Evolutionary conservation across 2,888 invertebrate genomes (phyloP).

Genomic region (Leptopilina drosophilae): DNA sequence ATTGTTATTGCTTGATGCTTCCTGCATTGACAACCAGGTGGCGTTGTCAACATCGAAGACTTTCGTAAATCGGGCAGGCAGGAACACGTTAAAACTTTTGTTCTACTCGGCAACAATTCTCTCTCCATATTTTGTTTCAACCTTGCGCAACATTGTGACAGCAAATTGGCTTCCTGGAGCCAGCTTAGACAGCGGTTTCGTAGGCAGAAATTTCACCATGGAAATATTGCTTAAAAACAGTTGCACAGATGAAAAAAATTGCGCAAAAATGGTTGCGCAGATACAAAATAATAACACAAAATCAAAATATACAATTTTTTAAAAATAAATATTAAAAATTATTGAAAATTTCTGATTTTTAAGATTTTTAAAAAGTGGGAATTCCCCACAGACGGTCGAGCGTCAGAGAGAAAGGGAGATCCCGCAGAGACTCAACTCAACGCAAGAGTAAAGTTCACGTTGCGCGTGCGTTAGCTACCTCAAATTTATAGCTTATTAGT

Average conservation of each 20-base stretch:
- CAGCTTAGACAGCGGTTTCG: not conserved
- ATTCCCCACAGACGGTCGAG: not conserved
- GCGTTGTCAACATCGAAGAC: not conserved
- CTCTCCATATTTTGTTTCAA: not conserved
- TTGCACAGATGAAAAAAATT: too few relatives aligned
- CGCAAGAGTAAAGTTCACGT: not conserved
- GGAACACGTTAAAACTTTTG: not conserved
- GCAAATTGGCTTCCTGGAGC: not conserved
- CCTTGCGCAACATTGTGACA: not conserved
- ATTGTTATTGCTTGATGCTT: not conserved
- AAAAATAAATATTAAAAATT: not conserved
- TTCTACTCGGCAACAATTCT: not conserved
- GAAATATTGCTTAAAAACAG: too few relatives aligned
- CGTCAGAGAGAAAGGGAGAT: not conserved
- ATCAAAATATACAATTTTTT: not conserved
- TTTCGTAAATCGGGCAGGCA: not conserved
- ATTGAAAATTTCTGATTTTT: not conserved
- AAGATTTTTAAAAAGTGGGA: not conserved
- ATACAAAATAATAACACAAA: too few relatives aligned
- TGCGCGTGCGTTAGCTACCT: not conserved
- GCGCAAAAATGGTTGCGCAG: too few relatives aligned
- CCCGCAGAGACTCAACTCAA: slow-evolving; percentile 1
- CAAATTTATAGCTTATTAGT: too few relatives aligned
- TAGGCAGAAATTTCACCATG: not conserved
- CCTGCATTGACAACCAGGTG: slow-evolving; percentile 1